phyloP scores from a whole-genome alignment of 2,888 invertebrate genomes.

The Tolmerus cingulatus region DNA sequence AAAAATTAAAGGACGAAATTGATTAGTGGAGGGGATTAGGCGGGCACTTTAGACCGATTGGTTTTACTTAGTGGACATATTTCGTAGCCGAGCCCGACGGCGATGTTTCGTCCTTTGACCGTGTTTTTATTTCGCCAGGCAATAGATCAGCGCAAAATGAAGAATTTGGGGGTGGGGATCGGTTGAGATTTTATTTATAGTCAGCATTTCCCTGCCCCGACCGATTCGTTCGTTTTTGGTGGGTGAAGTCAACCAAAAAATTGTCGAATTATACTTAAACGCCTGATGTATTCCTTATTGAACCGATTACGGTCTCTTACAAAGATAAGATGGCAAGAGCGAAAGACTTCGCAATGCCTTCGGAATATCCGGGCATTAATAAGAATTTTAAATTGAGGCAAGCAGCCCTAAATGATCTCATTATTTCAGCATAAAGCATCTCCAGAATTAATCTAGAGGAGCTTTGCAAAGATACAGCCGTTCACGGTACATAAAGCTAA shows the following conservation, averaged over 20 bases:
- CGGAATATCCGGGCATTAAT: background rate
- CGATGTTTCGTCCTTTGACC: background rate
- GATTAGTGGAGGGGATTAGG: background rate
- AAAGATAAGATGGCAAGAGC: background rate
- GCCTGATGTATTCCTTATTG: background rate
- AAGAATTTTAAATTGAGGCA: conserved; percentile 20
- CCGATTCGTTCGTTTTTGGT: background rate
- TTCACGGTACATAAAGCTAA: conserved; percentile 29
- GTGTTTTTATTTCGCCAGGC: background rate
- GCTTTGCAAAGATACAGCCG: background rate
- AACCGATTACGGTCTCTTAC: background rate
- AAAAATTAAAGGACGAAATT: background rate
- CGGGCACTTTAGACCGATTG: background rate
- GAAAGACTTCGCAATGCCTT: background rate
- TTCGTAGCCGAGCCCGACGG: background rate
- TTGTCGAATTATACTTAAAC: background rate
- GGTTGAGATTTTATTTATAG: background rate
- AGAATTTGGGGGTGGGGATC: background rate
- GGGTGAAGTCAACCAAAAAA: background rate
- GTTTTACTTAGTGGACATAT: background rate
- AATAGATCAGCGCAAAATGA: background rate
- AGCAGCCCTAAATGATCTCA: conserved; percentile 23
- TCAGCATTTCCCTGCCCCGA: background rate
- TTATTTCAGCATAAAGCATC: conserved; percentile 17
- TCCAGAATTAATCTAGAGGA: conserved; percentile 15